These are phyloP conservation scores for Pseudomugil gertrudae DNA, from an alignment of 2,797 vertebrate genomes.

Conservation along the genomic window DNA sequence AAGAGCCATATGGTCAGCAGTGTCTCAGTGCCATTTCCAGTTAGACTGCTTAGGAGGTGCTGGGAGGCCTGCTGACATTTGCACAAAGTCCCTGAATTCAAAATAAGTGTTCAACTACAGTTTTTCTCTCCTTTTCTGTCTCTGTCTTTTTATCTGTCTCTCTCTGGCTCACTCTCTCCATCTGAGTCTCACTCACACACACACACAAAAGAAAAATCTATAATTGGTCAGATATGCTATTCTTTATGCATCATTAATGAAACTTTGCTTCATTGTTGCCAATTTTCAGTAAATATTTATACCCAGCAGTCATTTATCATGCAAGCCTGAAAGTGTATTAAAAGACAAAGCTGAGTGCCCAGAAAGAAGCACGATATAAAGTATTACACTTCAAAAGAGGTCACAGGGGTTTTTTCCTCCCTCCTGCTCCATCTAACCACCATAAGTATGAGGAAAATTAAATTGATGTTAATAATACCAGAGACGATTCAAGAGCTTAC, in stretches of 20 bases:
- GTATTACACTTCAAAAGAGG: conserved; percentile 39
- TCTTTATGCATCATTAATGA: conserved; percentile 3
- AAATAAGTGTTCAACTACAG: conserved; percentile 38
- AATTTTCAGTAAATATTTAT: conserved; percentile 17
- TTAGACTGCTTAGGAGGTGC: conserved; percentile 78
- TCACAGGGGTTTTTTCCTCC: conserved; percentile 23
- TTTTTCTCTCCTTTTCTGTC: conserved; percentile 10
- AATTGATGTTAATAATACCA: conserved; percentile 76
- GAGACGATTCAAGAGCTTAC: conserved; percentile 65
- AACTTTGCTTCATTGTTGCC: not conserved
- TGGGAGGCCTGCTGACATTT: conserved; percentile 82
- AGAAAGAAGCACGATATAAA: conserved; percentile 46
- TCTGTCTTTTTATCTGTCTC: not conserved
- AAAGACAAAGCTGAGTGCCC: conserved; percentile 31
- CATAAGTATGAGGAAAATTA: conserved; percentile 55
- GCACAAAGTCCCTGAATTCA: conserved; percentile 71
- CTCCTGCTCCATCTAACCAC: conserved; percentile 27
- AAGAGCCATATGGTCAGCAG: conserved; percentile 84
- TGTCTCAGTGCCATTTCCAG: conserved; percentile 78
- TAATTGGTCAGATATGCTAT: not conserved
- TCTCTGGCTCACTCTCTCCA: too few species aligned
- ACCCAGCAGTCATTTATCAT: conserved; percentile 25
- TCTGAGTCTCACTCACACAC: not conserved
- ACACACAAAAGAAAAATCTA: not conserved
- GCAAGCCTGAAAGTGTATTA: conserved; percentile 28